Conservation (phyloP, 2,113 vertebrate genomes). For the Catharus minimus region DNA sequence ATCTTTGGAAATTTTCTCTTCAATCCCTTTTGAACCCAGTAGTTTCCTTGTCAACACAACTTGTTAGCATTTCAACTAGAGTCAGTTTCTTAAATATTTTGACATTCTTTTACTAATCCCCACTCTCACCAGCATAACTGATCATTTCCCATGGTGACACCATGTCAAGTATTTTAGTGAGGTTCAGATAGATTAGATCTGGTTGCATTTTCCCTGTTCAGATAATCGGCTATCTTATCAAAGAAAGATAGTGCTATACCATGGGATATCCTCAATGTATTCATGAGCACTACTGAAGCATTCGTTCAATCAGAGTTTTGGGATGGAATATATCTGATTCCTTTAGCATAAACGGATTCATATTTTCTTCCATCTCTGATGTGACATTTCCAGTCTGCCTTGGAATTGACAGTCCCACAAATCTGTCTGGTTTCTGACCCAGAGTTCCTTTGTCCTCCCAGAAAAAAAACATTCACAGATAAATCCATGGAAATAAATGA, state of each 20-base stretch:
- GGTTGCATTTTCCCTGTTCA: neutral
- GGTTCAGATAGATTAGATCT: neutral
- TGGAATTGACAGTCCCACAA: neutral
- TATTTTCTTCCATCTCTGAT: neutral
- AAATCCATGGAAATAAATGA: neutral
- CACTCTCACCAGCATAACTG: neutral
- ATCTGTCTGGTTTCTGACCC: neutral
- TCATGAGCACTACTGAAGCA: neutral
- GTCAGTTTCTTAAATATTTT: slow-evolving; percentile 9
- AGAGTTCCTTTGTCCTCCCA: neutral
- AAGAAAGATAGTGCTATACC: neutral
- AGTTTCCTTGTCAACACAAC: neutral
- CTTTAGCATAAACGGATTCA: neutral
- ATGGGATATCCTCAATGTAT: neutral
- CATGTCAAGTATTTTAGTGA: neutral
- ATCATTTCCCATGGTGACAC: slow-evolving; percentile 10
- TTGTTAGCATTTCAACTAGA: neutral
- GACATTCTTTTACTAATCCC: slow-evolving; percentile 24
- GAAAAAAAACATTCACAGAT: neutral
- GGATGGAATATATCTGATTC: neutral
- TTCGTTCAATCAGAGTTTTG: neutral
- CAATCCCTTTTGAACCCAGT: neutral
- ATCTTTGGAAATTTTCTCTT: neutral
- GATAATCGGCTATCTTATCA: neutral
- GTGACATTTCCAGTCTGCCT: neutral